phyloP scores from a whole-genome alignment of 2,113 vertebrate genomes.

The Catharus bicknelli region DNA sequence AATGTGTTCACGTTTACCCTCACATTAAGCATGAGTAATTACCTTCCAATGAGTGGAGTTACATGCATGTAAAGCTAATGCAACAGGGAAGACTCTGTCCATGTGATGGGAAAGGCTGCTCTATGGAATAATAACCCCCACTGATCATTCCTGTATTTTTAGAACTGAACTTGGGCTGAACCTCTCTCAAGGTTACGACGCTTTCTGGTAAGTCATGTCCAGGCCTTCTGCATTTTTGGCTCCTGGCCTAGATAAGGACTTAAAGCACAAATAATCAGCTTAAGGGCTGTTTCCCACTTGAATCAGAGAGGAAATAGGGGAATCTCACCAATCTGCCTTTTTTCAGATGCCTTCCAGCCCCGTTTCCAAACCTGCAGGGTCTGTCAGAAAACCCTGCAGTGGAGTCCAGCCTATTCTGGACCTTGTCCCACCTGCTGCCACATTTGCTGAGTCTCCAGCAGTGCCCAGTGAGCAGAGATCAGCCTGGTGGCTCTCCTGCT shows the following conservation, averaged over 20 bases:
- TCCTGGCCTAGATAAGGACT: constrained; percentile 24
- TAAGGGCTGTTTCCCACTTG: background rate
- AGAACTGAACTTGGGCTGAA: constrained; percentile 63
- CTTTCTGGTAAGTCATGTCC: constrained; percentile 13
- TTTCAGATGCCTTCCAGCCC: background rate
- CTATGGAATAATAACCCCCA: background rate
- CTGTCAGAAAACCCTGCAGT: background rate
- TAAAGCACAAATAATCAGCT: constrained; percentile 26
- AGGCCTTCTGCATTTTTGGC: constrained; percentile 33
- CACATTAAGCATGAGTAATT: constrained; percentile 49
- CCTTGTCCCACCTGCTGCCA: background rate
- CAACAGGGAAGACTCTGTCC: background rate
- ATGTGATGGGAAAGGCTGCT: background rate
- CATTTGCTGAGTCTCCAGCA: background rate
- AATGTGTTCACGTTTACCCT: constrained; percentile 30
- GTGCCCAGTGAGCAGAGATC: background rate
- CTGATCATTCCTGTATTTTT: constrained; percentile 24
- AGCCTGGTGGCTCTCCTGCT: background rate
- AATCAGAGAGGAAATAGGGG: background rate
- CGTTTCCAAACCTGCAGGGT: background rate
- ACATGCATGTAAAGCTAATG: constrained; percentile 17
- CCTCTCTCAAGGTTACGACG: constrained; percentile 29
- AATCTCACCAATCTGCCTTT: background rate
- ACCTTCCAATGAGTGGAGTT: constrained; percentile 29
- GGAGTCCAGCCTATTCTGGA: background rate